Evolutionary conservation across 1,140 invertebrate genomes (phyloP), one percentile per base, ranked within the genome.

Genomic region (Eubasilissa regina): DNA sequence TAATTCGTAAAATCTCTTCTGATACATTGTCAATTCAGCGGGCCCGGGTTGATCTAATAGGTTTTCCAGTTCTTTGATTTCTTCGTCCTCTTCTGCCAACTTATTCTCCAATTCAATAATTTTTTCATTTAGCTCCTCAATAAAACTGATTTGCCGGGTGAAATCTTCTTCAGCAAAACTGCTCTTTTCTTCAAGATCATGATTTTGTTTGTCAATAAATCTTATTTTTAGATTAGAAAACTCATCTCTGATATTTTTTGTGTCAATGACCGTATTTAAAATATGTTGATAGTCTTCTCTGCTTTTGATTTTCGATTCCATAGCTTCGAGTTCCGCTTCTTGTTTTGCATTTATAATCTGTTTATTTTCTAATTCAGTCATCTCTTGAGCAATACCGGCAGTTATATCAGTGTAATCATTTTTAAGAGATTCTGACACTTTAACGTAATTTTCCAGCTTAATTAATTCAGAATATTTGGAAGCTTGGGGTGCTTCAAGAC

Each of bases 11-110:
- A 79, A 79, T 51, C 78, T 60, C 35, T 47, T 74, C 13, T 79
- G 72, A 47, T 79, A 79, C 78, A 79, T 79, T 6, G 78, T 72
- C 56, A 79, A 47, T 53, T 79, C 78, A 6, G 78, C 78, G 6
- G 44, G 55, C 11, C 58, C 78, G 6, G 78, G 78, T 48, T 79
- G 68, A 15, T 79, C 78, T 17, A 74, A 53, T 51, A 64, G 35
- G 8, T 35, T 43, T 48, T 79, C 78, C 15, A 78, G 21, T 13
- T 78, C 51, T 6, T 47, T 58, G 35, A 78, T 78, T 45, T 78
- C 47, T 73, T 78, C 53, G 35, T 74, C 64, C 62, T 78, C 66
- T 51, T 73, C 17, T 1, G 68, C 68, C 21, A 78, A 60, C 19
- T 47, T 58, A 9, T 12, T 48, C 43, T 66, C 58, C 25, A 72